Conservation (phyloP, 2,888 invertebrate genomes). For the Lapara coniferarum region DNA sequence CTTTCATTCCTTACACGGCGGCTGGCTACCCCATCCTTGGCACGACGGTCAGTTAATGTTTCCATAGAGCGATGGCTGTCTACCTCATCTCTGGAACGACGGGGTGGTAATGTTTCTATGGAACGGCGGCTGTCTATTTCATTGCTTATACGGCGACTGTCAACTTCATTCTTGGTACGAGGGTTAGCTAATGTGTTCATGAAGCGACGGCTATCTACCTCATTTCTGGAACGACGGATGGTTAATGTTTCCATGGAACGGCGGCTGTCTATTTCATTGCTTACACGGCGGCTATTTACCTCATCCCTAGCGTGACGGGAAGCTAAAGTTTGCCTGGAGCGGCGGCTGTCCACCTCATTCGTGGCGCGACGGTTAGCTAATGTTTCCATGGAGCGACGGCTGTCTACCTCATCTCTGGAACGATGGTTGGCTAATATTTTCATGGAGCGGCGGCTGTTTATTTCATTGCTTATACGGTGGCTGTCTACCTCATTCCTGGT, state of each 20-base stretch:
- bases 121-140: background rate
- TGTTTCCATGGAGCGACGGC: background rate
- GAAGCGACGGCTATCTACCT: background rate
- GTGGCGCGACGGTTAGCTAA: background rate
- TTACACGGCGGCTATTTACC: background rate
- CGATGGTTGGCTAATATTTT: background rate
- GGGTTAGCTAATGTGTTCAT: background rate
- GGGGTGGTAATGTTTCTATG: background rate
- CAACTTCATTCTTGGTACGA: background rate
- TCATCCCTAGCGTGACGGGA: background rate
- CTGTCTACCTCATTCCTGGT: background rate
- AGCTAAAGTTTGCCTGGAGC: constrained; percentile 1
- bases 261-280: constrained; percentile 40
- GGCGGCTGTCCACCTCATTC: background rate
- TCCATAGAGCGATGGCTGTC: background rate
- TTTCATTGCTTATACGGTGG: background rate
- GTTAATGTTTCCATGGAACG: background rate
- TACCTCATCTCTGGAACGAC: no score
- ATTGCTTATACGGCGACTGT: background rate
- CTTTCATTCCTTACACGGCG: background rate
- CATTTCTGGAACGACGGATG: background rate
- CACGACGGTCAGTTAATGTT: background rate
- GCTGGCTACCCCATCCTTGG: background rate
- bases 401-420: background rate
- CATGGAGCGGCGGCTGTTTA: constrained; percentile 6